Conservation (phyloP, 30 jellyfish, hydroid and myxozoan genomes). For the Aurelia coerulea region DNA sequence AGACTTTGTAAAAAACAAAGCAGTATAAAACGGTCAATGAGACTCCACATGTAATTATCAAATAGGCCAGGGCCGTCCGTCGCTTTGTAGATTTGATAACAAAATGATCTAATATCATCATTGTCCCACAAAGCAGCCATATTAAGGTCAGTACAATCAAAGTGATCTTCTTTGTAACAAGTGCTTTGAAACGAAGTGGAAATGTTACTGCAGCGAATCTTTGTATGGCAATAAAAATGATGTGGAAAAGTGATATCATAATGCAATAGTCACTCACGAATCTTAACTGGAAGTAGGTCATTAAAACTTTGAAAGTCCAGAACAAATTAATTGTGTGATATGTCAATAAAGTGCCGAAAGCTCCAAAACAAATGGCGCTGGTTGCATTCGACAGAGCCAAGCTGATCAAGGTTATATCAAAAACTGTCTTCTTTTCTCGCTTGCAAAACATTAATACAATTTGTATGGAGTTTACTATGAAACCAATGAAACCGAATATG, state of each 20-base stretch:
- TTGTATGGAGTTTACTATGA: no score
- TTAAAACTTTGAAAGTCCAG: no score
- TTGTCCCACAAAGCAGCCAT: background rate
- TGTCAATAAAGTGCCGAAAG: no score
- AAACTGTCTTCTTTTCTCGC: no score
- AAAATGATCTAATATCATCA: background rate
- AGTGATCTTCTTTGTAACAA: background rate
- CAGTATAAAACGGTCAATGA: background rate
- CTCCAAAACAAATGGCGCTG: no score
- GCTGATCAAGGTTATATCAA: no score
- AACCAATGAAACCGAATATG: no score
- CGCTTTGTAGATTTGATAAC: background rate
- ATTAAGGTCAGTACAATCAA: background rate
- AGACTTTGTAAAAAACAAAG: background rate
- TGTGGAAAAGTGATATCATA: background rate
- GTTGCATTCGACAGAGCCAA: no score
- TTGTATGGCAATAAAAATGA: conserved; percentile 13
- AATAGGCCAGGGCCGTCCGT: background rate
- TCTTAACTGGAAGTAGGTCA: no score
- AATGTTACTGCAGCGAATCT: conserved; percentile 12
- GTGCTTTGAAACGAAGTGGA: background rate
- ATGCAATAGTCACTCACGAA: no score
- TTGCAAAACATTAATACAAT: no score
- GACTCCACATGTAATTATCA: background rate
- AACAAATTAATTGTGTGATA: no score